Percentiles rank a stretch among this genome's conserved stretches.
Evolutionary conservation across 2,797 vertebrate species (phyloP).

Genomic region (Hephaestus fuliginosus): DNA sequence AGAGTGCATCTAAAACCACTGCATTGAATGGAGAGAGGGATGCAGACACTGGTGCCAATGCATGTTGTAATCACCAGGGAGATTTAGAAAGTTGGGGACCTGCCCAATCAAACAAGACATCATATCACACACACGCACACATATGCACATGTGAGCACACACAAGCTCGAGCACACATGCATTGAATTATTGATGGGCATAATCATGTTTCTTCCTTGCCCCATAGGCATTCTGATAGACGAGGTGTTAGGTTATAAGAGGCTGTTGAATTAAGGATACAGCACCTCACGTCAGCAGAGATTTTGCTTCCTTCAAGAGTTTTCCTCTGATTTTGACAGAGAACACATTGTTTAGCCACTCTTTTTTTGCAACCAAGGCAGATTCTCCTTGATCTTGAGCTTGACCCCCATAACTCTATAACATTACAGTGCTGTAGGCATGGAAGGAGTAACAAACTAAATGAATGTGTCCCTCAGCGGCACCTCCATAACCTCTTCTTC

Average conservation of each 20-base stretch:
- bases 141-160: conserved; percentile 5
- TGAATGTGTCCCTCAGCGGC: conserved; percentile 69
- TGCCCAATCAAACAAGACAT: conserved; percentile 78
- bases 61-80: conserved; percentile 73
- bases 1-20: conserved; percentile 71
- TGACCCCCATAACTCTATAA: conserved; percentile 82
- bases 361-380: conserved; percentile 79
- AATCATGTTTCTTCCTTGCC: conserved; percentile 83
- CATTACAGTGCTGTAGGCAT: conserved; percentile 64
- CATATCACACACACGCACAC: conserved; percentile 63
- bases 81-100: conserved; percentile 74
- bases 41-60: conserved; percentile 55
- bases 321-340: conserved; percentile 80
- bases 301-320: conserved; percentile 80
- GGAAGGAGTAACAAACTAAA: conserved; percentile 72
- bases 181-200: conserved; percentile 87
- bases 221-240: conserved; percentile 80
- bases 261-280: conserved; percentile 82
- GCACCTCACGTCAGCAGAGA: conserved; percentile 78
- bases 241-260: conserved; percentile 83
- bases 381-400: conserved; percentile 79
- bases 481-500: conserved; percentile 69
- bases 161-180: conserved; percentile 49
- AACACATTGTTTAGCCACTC: conserved; percentile 78
- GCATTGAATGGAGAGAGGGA: conserved; percentile 58